Evolutionary conservation across 2,113 vertebrate species (phyloP).

Genomic region (Engystomops pustulosus): DNA sequence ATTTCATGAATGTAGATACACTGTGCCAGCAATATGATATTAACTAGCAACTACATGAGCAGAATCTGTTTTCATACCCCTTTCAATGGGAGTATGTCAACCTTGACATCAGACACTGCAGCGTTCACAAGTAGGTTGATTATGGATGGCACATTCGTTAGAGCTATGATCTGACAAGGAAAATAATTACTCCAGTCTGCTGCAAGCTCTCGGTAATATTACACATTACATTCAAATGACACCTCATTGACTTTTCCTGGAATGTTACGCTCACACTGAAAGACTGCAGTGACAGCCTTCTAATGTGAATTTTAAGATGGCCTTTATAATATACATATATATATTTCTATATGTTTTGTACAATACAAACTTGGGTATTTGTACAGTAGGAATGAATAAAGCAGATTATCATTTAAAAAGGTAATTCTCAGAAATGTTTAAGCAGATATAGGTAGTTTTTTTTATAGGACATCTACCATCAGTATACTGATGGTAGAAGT

Average conservation of each 20-base stretch:
- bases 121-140: not conserved
- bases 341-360: not conserved
- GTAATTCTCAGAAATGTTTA: too few relatives aligned
- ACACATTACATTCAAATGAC: conserved; percentile 8
- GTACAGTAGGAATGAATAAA: not conserved
- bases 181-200: not conserved
- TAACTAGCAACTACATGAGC: too few relatives aligned
- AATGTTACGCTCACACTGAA: not conserved
- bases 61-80: not conserved
- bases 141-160: not conserved
- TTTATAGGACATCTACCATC: too few relatives aligned
- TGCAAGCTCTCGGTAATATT: not conserved
- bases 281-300: not conserved
- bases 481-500: too few relatives aligned
- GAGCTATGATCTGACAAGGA: not conserved
- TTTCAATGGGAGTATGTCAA: not conserved
- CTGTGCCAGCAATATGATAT: too few relatives aligned
- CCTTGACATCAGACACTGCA: not conserved
- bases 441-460: too few relatives aligned
- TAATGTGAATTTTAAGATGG: not conserved
- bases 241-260: conserved; percentile 18
- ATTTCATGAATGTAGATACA: too few relatives aligned
- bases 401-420: not conserved
- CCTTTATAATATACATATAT: not conserved
- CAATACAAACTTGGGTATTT: not conserved